Evolutionary conservation across 2,888 invertebrate genomes (phyloP).

Genomic region (Strigamia crassipes): DNA sequence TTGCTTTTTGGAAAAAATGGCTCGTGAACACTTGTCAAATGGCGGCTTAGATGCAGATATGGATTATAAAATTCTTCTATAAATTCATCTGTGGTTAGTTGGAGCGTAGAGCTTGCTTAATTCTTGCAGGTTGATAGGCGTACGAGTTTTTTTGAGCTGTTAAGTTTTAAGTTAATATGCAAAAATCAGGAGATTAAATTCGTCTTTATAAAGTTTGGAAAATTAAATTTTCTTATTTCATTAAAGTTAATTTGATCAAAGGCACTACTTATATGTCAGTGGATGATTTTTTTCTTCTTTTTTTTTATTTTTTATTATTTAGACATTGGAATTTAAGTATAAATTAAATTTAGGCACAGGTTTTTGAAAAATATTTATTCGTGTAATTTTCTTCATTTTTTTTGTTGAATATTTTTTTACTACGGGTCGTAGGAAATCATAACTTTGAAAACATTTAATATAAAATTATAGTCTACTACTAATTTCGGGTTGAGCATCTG

Average conservation of each 20-base stretch:
- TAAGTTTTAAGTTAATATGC: neutral
- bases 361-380: too few relatives aligned
- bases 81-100: neutral
- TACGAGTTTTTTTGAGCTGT: neutral
- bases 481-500: slow-evolving; percentile 1
- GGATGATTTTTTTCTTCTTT: too few relatives aligned
- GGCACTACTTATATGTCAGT: too few relatives aligned
- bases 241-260: too few relatives aligned
- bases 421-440: neutral
- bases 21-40: neutral
- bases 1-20: neutral
- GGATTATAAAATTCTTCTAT: neutral
- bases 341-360: too few relatives aligned
- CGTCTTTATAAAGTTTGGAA: too few relatives aligned
- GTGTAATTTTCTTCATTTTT: too few relatives aligned
- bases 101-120: neutral
- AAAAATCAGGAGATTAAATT: too few relatives aligned
- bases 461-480: neutral
- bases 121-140: neutral
- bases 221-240: too few relatives aligned
- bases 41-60: neutral
- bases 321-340: too few relatives aligned
- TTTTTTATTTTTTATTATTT: too few relatives aligned
- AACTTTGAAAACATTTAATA: neutral
- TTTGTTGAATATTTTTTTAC: too few relatives aligned